Conservation (phyloP, 1,140 invertebrate genomes). For the Zaprionus lachaisei region DNA sequence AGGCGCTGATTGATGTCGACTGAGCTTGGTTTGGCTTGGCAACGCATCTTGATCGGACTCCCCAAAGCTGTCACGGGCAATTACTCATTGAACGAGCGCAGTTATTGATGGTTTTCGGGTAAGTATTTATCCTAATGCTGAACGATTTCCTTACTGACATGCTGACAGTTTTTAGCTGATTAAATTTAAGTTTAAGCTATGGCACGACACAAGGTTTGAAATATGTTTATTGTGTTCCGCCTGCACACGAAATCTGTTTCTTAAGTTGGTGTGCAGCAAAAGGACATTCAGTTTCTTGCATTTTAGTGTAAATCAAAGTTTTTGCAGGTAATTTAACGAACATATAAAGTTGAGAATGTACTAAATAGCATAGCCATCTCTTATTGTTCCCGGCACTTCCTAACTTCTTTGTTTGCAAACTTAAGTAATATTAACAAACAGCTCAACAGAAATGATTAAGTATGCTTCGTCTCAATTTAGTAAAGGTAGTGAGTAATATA, state of each 20-base stretch:
- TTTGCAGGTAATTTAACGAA: not conserved
- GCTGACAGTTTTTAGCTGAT: not conserved
- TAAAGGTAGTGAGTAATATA: no score
- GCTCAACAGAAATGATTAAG: not conserved
- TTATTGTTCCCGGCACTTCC: not conserved
- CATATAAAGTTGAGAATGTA: not conserved
- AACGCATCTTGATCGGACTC: slow-evolving; percentile 20
- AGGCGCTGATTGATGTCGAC: slow-evolving; percentile 32
- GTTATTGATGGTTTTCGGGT: slow-evolving; percentile 25
- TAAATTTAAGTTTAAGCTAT: not conserved
- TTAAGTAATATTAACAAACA: not conserved
- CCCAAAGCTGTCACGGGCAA: slow-evolving; percentile 10
- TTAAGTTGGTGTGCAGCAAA: not conserved
- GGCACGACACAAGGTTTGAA: not conserved
- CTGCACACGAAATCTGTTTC: not conserved
- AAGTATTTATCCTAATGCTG: slow-evolving; percentile 17
- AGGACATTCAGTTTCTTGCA: not conserved
- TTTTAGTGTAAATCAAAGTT: not conserved
- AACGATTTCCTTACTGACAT: not conserved
- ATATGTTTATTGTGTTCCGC: not conserved
- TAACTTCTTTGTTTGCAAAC: not conserved
- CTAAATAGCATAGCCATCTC: not conserved
- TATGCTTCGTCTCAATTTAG: no score
- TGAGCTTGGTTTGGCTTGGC: slow-evolving; percentile 10
- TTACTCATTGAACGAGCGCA: slow-evolving; percentile 15